These are phyloP conservation scores for Carollia perspicillata DNA, from an alignment of 2,113 vertebrate species.

Conservation along the genomic window DNA sequence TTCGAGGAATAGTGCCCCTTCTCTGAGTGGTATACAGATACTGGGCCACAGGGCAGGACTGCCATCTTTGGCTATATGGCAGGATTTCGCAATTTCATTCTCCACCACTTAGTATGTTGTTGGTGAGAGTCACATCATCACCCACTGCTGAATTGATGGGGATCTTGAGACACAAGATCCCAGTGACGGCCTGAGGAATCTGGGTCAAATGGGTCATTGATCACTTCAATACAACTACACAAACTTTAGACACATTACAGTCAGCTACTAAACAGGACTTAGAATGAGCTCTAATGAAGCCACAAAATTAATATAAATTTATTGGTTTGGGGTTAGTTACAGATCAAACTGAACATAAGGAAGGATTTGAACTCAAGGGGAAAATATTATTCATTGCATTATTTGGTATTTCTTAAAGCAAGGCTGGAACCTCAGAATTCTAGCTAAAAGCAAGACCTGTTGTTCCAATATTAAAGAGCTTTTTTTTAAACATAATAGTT, in stretches of 20 bases:
- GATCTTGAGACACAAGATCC: neutral
- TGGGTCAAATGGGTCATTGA: neutral
- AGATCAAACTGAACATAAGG: neutral
- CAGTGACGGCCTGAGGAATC: neutral
- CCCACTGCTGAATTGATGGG: neutral
- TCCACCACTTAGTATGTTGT: neutral
- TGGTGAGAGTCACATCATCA: neutral
- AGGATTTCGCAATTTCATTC: neutral
- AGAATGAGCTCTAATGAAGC: neutral
- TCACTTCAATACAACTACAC: neutral
- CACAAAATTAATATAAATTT: neutral
- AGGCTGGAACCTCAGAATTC: slow-evolving; percentile 12
- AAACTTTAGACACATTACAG: neutral
- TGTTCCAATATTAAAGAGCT: neutral
- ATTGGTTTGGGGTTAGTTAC: neutral
- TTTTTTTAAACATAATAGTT: neutral
- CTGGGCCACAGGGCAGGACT: neutral
- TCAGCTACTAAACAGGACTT: neutral
- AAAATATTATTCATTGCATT: neutral
- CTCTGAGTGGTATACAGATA: no score
- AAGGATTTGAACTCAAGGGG: neutral
- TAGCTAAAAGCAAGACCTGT: neutral
- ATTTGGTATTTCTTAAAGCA: slow-evolving; percentile 34
- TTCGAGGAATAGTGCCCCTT: neutral
- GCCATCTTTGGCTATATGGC: neutral